Evolutionary conservation across 2,797 vertebrate species (phyloP).

Genomic region (Staurois parvus): DNA sequence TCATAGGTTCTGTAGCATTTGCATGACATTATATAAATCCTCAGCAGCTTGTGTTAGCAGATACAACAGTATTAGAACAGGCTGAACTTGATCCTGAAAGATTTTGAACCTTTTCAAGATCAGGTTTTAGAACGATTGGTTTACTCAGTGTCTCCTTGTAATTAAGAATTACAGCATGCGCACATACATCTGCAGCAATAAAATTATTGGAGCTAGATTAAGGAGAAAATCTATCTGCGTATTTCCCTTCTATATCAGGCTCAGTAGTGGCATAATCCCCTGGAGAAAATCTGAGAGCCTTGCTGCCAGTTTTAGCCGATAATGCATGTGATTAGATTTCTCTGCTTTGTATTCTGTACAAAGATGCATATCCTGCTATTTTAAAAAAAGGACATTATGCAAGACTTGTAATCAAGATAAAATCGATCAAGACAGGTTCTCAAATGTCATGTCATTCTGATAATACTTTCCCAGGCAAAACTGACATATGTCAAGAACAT

Average conservation of each 20-base stretch:
- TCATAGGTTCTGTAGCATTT: too few species aligned
- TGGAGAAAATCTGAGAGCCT: not conserved
- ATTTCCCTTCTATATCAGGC: not conserved
- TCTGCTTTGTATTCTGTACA: not conserved
- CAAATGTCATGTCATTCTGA: not conserved
- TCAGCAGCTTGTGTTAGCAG: too few species aligned
- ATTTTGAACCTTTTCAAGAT: not conserved
- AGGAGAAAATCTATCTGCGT: not conserved
- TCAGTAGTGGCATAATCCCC: not conserved
- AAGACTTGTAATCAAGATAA: constrained; percentile 1
- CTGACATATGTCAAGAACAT: constrained; percentile 7
- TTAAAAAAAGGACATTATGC: constrained; percentile 1
- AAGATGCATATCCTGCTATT: not conserved
- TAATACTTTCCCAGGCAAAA: not conserved
- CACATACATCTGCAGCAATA: not conserved
- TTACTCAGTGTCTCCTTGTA: not conserved
- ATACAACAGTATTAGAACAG: not conserved
- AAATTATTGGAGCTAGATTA: not conserved
- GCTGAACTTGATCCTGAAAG: not conserved
- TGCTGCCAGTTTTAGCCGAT: not conserved
- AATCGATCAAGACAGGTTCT: not conserved
- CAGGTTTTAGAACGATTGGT: not conserved
- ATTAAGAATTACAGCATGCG: not conserved
- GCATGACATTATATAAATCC: too few species aligned
- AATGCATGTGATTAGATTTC: not conserved